A percentile compares a stretch with the other conserved stretches of the same genome.
These are phyloP conservation scores for Drosophila yooni DNA, from an alignment of 2,888 invertebrate species.

Conservation along the genomic window DNA sequence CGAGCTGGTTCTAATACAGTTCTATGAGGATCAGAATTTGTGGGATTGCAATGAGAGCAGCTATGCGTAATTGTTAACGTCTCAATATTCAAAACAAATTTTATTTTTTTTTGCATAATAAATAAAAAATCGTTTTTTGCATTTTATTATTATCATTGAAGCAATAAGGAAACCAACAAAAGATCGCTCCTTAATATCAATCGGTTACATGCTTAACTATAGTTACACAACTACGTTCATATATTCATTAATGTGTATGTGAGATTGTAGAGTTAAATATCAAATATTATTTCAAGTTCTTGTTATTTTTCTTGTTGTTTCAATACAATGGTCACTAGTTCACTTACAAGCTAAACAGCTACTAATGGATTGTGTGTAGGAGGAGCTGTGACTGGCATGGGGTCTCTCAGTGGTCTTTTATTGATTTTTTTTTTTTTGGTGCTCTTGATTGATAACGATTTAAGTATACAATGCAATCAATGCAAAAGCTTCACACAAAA, in stretches of 20 bases:
- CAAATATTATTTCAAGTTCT: conserved; percentile 41
- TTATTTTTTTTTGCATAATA: conserved; percentile 18
- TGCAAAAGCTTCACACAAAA: conserved; percentile 55
- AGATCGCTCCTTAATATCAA: conserved; percentile 79
- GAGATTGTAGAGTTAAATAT: conserved; percentile 68
- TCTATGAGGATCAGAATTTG: conserved; percentile 84
- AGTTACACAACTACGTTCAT: conserved; percentile 61
- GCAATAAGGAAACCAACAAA: conserved; percentile 79
- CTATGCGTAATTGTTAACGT: conserved; percentile 46
- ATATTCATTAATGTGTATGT: conserved; percentile 53
- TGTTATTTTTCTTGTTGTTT: conserved; percentile 4
- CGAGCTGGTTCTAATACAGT: conserved; percentile 87
- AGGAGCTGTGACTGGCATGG: conserved; percentile 61
- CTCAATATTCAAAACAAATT: not conserved
- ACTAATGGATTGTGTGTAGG: conserved; percentile 21
- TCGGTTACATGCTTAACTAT: conserved; percentile 74
- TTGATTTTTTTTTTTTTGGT: conserved; percentile 24
- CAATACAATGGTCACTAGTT: conserved; percentile 61
- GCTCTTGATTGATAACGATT: conserved; percentile 42
- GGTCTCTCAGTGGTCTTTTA: conserved; percentile 56
- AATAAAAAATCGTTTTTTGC: conserved; percentile 50
- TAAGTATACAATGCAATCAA: conserved; percentile 45
- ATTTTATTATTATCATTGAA: conserved; percentile 71
- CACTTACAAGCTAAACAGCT: conserved; percentile 54
- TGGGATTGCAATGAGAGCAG: conserved; percentile 73